These are phyloP conservation scores for Strongylocentrotus purpuratus DNA, from an alignment of 35 echinoderm and acorn worm genomes.

Conservation along the genomic window DNA sequence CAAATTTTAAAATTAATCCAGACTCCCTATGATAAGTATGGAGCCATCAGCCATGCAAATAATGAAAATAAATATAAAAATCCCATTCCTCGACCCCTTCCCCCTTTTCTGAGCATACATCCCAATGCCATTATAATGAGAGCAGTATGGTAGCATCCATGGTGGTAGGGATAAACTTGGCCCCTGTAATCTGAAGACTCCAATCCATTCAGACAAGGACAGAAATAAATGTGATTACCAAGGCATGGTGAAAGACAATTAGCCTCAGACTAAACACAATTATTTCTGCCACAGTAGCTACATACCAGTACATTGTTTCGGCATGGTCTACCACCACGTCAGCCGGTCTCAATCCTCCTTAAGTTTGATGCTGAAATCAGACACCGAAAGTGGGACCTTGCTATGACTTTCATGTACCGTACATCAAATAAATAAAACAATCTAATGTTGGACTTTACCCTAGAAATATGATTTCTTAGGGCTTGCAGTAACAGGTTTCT, in stretches of 20 bases:
- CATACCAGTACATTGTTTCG: background rate
- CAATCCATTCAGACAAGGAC: background rate
- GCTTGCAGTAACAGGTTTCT: too few relatives aligned
- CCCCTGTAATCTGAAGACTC: background rate
- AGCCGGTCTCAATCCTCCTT: too few relatives aligned
- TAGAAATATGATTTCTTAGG: too few relatives aligned
- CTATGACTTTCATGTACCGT: too few relatives aligned
- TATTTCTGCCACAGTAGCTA: slow-evolving; percentile 16
- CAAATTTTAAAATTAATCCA: too few relatives aligned
- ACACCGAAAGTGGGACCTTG: too few relatives aligned
- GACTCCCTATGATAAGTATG: too few relatives aligned
- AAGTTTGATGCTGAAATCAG: too few relatives aligned
- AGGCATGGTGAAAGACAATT: slow-evolving; percentile 9
- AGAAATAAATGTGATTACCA: background rate
- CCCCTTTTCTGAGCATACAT: background rate
- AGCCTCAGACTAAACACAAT: slow-evolving; percentile 3
- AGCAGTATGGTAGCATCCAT: background rate
- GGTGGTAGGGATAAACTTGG: background rate
- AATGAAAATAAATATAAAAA: background rate
- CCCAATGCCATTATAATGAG: background rate
- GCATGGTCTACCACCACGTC: background rate
- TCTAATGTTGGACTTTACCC: background rate
- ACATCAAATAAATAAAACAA: background rate
- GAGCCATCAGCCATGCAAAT: background rate
- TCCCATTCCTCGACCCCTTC: background rate